Evolutionary conservation across 2,888 invertebrate species (phyloP).

Genomic region (Amiota mariae): DNA sequence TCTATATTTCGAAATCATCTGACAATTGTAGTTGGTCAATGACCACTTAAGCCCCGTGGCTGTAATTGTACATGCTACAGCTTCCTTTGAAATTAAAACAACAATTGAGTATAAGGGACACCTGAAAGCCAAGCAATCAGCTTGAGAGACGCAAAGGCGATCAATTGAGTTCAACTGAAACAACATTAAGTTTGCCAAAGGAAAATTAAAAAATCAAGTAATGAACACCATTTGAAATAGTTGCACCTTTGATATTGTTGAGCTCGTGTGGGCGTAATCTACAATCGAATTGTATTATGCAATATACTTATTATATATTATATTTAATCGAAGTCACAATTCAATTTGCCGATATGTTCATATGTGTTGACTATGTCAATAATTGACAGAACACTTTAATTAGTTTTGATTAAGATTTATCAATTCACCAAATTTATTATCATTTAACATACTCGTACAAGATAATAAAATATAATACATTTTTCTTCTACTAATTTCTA

Average conservation of each 20-base stretch:
- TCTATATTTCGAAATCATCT: too few relatives aligned
- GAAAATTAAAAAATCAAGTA: constrained; percentile 36
- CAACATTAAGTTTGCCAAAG: not conserved
- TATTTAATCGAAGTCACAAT: not conserved
- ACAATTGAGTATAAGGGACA: constrained; percentile 18
- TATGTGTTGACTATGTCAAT: not conserved
- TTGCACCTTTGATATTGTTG: constrained; percentile 53
- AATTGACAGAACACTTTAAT: constrained; percentile 12
- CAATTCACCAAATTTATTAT: too few relatives aligned
- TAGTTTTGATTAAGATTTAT: constrained; percentile 11
- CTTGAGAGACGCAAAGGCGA: not conserved
- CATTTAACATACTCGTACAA: constrained; percentile 38
- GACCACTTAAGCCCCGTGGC: too few relatives aligned
- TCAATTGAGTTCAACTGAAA: constrained; percentile 22
- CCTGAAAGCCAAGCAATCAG: not conserved
- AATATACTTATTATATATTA: too few relatives aligned
- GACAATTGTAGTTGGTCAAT: too few relatives aligned
- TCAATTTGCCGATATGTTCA: constrained; percentile 25
- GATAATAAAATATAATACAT: constrained; percentile 42
- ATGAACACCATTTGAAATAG: constrained; percentile 58
- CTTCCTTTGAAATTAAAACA: too few relatives aligned
- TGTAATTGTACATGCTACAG: too few relatives aligned
- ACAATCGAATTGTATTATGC: constrained; percentile 41
- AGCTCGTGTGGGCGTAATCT: constrained; percentile 49
- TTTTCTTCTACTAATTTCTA: too few relatives aligned